These are phyloP conservation scores for Odontesthes bonariensis DNA, from an alignment of 2,113 vertebrate genomes.

Conservation along the genomic window DNA sequence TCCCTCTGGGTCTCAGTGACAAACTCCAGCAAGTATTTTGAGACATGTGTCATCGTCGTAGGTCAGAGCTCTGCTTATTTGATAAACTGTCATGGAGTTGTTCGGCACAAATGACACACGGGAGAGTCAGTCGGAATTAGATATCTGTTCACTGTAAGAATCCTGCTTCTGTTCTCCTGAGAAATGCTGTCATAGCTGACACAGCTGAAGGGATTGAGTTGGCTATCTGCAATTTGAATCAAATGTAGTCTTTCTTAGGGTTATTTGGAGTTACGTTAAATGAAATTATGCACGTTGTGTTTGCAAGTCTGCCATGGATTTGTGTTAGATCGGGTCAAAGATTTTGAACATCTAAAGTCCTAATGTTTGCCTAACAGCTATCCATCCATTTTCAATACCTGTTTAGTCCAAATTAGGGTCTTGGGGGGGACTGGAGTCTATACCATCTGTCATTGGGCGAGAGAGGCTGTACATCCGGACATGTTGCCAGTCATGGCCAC, in stretches of 20 bases:
- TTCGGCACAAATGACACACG: conserved; percentile 47
- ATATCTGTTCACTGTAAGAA: conserved; percentile 58
- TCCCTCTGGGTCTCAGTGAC: conserved; percentile 20
- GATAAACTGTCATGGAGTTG: conserved; percentile 53
- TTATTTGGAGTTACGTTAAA: neutral
- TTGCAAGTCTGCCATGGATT: neutral
- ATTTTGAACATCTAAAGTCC: too few species aligned
- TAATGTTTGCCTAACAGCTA: too few species aligned
- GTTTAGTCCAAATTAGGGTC: too few species aligned
- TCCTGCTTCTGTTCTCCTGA: conserved; percentile 27
- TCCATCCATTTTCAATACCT: too few species aligned
- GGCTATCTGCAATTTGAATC: too few species aligned
- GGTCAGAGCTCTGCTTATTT: conserved; percentile 32
- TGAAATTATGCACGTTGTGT: neutral
- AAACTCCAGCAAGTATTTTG: conserved; percentile 34
- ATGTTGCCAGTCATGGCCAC: too few species aligned
- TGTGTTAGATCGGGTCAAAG: neutral
- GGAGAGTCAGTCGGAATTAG: conserved; percentile 57
- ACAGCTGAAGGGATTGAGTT: too few species aligned
- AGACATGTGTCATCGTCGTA: conserved; percentile 12
- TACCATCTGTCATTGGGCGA: too few species aligned
- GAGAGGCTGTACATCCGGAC: too few species aligned
- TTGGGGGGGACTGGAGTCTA: too few species aligned
- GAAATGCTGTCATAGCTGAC: conserved; percentile 8
- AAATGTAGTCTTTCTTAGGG: too few species aligned